phyloP scores from a whole-genome alignment of 2,797 vertebrate genomes.

The Parambassis ranga region DNA sequence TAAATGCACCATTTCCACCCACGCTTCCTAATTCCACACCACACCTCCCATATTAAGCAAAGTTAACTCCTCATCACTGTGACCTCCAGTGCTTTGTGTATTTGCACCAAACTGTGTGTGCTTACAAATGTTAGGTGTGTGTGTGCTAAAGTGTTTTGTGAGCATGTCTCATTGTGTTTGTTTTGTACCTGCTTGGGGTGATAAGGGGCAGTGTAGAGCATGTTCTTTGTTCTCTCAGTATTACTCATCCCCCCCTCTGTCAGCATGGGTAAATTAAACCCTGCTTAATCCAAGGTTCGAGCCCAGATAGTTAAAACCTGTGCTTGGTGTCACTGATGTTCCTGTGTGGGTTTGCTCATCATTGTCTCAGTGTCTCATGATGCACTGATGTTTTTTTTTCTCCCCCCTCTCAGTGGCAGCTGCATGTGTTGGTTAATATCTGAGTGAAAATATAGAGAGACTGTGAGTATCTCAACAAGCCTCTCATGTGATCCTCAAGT shows the following conservation, averaged over 20 bases:
- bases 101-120: background rate
- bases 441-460: background rate
- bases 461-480: slow-evolving; percentile 7
- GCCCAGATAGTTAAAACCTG: slow-evolving; percentile 37
- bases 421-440: background rate
- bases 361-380: slow-evolving; percentile 24
- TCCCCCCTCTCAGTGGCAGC: background rate
- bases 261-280: slow-evolving; percentile 62
- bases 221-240: slow-evolving; percentile 64
- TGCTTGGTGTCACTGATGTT: slow-evolving; percentile 20
- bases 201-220: slow-evolving; percentile 56
- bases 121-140: slow-evolving; percentile 8
- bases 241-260: slow-evolving; percentile 52
- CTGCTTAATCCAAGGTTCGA: slow-evolving; percentile 52
- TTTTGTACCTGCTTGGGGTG: slow-evolving; percentile 63
- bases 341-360: slow-evolving; percentile 9
- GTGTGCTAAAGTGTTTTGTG: slow-evolving; percentile 24
- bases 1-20: slow-evolving; percentile 24
- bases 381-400: background rate
- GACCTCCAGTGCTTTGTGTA: background rate
- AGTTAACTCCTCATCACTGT: slow-evolving; percentile 8
- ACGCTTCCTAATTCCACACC: slow-evolving; percentile 13
- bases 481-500: slow-evolving; percentile 20
- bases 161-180: slow-evolving; percentile 53
- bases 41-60: slow-evolving; percentile 3